Evolutionary conservation across 2,113 vertebrate genomes (phyloP).

Genomic region (Eidolon helvum): DNA sequence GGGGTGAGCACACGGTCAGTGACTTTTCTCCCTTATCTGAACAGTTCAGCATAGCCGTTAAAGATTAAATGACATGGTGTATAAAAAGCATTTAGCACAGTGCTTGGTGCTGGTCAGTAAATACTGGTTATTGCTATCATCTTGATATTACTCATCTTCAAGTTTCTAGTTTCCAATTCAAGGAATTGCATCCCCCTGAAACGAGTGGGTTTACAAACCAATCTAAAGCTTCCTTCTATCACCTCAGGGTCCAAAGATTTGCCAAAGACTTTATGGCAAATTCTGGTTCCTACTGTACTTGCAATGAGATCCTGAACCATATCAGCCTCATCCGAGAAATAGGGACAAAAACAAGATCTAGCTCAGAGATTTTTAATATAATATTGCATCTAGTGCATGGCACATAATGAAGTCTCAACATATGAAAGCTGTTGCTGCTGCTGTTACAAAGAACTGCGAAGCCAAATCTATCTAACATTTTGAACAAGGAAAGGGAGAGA

Average conservation of each 20-base stretch:
- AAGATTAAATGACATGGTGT: accelerated
- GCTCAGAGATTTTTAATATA: not conserved
- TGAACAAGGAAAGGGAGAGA: not conserved
- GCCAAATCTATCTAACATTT: not conserved
- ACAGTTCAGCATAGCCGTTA: not conserved
- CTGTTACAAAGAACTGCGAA: not conserved
- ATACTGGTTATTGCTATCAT: not conserved
- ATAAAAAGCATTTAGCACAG: not conserved
- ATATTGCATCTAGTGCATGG: accelerated
- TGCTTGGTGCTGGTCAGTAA: not conserved
- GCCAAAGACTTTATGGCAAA: not conserved
- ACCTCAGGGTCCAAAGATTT: not conserved
- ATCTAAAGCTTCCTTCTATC: not conserved
- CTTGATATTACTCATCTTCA: not conserved
- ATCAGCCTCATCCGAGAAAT: not conserved
- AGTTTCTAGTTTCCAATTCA: not conserved
- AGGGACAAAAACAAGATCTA: not conserved
- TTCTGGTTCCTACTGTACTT: not conserved
- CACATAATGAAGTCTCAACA: not conserved
- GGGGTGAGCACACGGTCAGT: no score
- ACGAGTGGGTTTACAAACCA: not conserved
- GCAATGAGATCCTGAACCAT: not conserved
- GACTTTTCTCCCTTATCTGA: not conserved
- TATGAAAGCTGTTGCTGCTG: not conserved
- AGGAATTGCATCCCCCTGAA: not conserved